These are phyloP conservation scores for Cerceris rybyensis DNA, from an alignment of 2,888 invertebrate species.

Conservation along the genomic window DNA sequence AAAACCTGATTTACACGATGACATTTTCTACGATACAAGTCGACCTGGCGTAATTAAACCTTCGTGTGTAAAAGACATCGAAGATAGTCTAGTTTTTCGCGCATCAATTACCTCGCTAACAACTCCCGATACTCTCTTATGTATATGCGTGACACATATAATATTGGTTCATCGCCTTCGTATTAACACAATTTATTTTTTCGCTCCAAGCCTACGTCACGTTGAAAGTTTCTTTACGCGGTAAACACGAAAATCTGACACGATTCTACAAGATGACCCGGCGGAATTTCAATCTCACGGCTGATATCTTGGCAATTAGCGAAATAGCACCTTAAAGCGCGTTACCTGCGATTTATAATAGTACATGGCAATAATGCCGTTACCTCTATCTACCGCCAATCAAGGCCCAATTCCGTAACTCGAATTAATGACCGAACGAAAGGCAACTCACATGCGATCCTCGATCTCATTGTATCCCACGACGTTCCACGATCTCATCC, in stretches of 20 bases:
- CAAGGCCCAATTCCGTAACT: slow-evolving; percentile 50
- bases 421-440: slow-evolving; percentile 36
- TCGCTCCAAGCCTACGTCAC: no score
- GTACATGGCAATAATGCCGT: slow-evolving; percentile 29
- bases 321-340: slow-evolving; percentile 36
- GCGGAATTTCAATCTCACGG: slow-evolving; percentile 30
- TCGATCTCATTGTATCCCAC: slow-evolving; percentile 16
- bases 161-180: no score
- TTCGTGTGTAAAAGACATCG: slow-evolving; percentile 3
- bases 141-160: no score
- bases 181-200: no score
- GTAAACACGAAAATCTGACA: no score
- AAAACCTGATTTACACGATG: slow-evolving; percentile 53
- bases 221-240: no score
- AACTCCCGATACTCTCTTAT: slow-evolving; percentile 16
- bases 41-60: slow-evolving; percentile 12
- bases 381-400: slow-evolving; percentile 46
- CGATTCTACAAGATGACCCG: background rate
- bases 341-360: slow-evolving; percentile 39
- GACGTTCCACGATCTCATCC: slow-evolving; percentile 12
- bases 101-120: slow-evolving; percentile 51
- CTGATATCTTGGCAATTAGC: slow-evolving; percentile 39
- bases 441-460: slow-evolving; percentile 37
- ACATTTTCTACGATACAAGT: slow-evolving; percentile 47
- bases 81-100: slow-evolving; percentile 29